These are phyloP conservation scores for Sebastes schlegelii DNA, from an alignment of 2,113 vertebrate species.

Conservation along the genomic window DNA sequence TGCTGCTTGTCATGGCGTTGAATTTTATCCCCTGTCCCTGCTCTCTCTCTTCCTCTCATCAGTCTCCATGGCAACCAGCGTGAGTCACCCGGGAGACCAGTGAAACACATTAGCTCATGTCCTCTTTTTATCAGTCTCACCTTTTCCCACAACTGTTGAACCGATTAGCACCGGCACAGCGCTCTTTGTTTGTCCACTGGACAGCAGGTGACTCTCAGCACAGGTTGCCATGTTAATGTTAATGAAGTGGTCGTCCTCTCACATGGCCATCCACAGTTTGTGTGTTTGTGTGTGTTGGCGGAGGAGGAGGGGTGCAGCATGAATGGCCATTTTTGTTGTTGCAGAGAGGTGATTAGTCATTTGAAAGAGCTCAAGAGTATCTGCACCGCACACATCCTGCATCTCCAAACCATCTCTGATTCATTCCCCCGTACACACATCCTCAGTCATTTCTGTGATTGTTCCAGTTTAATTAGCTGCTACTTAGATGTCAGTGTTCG, in stretches of 20 bases:
- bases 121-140: conserved; percentile 52
- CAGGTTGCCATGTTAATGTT: neutral
- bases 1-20: conserved; percentile 5
- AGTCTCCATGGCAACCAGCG: conserved; percentile 70
- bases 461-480: conserved; percentile 42
- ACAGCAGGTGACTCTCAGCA: conserved; percentile 22
- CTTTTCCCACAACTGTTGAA: conserved; percentile 24
- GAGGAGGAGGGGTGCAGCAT: neutral
- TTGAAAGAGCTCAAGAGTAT: conserved; percentile 29
- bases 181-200: neutral
- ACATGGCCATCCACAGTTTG: neutral
- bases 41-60: conserved; percentile 30
- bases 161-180: conserved; percentile 21
- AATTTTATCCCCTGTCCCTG: conserved; percentile 26
- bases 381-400: conserved; percentile 8
- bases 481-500: conserved; percentile 3
- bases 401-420: conserved; percentile 19
- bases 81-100: conserved; percentile 64
- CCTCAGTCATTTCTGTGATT: conserved; percentile 5
- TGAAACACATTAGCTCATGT: conserved; percentile 37
- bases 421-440: neutral
- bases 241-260: conserved; percentile 3
- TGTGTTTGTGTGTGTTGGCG: neutral
- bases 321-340: conserved; percentile 28
- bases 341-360: conserved; percentile 29